Conservation (phyloP, 2,113 vertebrate species). For the Podarcis cretensis region DNA sequence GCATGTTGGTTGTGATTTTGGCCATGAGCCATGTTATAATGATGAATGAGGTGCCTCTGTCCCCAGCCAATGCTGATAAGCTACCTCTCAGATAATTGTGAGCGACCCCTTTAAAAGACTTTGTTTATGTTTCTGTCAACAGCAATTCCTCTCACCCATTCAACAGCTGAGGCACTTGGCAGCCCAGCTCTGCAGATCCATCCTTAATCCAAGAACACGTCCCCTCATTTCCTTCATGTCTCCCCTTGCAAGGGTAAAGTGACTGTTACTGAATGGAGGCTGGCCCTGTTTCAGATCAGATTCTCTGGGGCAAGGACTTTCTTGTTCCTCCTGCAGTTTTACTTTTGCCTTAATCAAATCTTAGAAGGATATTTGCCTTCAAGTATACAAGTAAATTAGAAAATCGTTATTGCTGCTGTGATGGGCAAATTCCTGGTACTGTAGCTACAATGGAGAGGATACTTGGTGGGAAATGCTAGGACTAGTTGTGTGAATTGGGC, state of each 20-base stretch:
- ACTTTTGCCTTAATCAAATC: not conserved
- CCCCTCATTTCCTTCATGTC: conserved; percentile 59
- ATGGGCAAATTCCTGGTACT: too few species aligned
- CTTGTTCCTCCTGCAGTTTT: not conserved
- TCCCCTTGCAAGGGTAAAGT: conserved; percentile 31
- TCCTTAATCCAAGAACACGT: conserved; percentile 24
- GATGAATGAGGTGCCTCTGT: not conserved
- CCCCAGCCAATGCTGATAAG: not conserved
- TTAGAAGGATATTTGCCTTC: not conserved
- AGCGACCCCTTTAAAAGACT: conserved; percentile 6
- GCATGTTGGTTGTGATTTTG: not conserved
- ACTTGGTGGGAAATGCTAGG: too few species aligned
- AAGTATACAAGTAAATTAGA: not conserved
- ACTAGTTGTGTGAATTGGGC: not conserved
- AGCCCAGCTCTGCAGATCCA: not conserved
- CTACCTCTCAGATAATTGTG: not conserved
- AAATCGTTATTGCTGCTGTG: not conserved
- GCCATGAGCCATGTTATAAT: not conserved
- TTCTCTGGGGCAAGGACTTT: not conserved
- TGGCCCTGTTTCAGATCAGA: conserved; percentile 12
- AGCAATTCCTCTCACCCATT: conserved; percentile 8
- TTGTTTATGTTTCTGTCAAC: conserved; percentile 19
- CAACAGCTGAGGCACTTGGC: conserved; percentile 34
- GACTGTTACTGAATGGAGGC: conserved; percentile 9
- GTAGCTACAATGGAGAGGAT: too few species aligned